Conservation (phyloP, 2,888 invertebrate genomes). For the Ceraclea dissimilis region DNA sequence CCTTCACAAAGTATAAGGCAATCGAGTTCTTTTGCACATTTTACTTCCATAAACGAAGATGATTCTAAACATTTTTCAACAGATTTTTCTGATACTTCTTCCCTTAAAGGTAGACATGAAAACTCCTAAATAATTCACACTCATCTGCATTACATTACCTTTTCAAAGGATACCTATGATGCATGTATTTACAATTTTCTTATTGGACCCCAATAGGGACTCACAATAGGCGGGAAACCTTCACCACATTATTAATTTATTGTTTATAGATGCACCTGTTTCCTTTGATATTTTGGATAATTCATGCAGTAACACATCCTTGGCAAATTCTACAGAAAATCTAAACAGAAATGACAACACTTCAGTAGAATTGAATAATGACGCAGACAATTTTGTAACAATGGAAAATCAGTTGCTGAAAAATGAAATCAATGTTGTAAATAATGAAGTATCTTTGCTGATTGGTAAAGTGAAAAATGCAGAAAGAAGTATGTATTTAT, state of each 20-base stretch:
- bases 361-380: neutral
- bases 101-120: slow-evolving; percentile 5
- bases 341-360: neutral
- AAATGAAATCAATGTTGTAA: slow-evolving; percentile 44
- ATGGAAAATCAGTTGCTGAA: slow-evolving; percentile 33
- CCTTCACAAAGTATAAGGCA: slow-evolving; percentile 1
- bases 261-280: neutral
- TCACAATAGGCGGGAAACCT: too few relatives aligned
- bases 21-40: slow-evolving; percentile 10
- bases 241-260: too few relatives aligned
- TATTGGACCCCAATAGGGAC: too few relatives aligned
- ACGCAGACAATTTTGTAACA: slow-evolving; percentile 10
- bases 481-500: slow-evolving; percentile 36
- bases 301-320: neutral
- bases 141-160: neutral
- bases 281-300: neutral
- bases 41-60: slow-evolving; percentile 4
- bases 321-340: neutral
- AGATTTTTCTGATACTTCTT: neutral
- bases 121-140: neutral
- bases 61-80: neutral
- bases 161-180: too few relatives aligned
- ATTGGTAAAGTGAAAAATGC: slow-evolving; percentile 39
- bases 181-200: too few relatives aligned
- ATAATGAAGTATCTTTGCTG: slow-evolving; percentile 43